Evolutionary conservation across 2,888 invertebrate genomes (phyloP).

Genomic region (Branchellion lobata): DNA sequence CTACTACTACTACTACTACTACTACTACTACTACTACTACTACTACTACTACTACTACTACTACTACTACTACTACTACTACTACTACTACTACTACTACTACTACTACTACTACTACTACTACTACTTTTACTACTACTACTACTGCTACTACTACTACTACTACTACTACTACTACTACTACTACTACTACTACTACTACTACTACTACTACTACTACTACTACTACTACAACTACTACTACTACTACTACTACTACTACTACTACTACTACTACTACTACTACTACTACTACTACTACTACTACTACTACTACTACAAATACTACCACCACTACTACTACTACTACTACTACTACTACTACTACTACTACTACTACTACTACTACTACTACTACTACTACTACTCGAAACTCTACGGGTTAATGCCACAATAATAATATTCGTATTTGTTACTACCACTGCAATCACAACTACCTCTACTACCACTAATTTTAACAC

Average conservation of each 20-base stretch:
- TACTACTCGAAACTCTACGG: too few relatives aligned
- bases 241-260: not conserved
- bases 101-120: slow-evolving; percentile 31
- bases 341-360: slow-evolving; percentile 5
- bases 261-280: slow-evolving; percentile 20
- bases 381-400: slow-evolving; percentile 22
- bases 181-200: not conserved
- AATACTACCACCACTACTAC: slow-evolving; percentile 9
- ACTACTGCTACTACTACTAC: slow-evolving; percentile 3
- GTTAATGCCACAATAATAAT: too few relatives aligned
- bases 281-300: slow-evolving; percentile 1
- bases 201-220: slow-evolving; percentile 24
- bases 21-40: slow-evolving; percentile 16
- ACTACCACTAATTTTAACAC: not conserved
- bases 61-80: slow-evolving; percentile 20
- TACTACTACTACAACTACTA: slow-evolving; percentile 24
- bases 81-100: slow-evolving; percentile 10
- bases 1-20: slow-evolving; percentile 18
- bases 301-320: slow-evolving; percentile 4
- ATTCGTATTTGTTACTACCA: too few relatives aligned
- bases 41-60: slow-evolving; percentile 30
- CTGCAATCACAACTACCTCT: not conserved
- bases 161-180: slow-evolving; percentile 8
- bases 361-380: slow-evolving; percentile 26
- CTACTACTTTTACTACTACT: slow-evolving; percentile 18